Conservation (phyloP, 1,140 invertebrate genomes). For the Pseudobourletiella spinata region DNA sequence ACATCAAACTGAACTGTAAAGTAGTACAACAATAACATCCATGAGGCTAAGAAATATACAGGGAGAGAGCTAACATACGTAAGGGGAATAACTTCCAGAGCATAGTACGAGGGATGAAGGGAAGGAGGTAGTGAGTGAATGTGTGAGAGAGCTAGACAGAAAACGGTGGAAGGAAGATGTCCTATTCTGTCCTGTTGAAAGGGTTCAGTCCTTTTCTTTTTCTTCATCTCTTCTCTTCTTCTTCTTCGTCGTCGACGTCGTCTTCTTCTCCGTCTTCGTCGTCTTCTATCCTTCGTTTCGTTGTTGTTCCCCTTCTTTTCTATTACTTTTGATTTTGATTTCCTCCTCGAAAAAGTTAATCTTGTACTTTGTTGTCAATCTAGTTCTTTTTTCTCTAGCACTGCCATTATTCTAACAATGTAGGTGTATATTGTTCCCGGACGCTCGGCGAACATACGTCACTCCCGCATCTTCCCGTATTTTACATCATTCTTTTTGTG, state of each 20-base stretch:
- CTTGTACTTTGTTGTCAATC: conserved; percentile 27
- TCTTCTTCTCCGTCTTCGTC: too few species aligned
- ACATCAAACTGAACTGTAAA: conserved; percentile 7
- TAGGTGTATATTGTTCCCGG: not conserved
- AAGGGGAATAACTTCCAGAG: too few species aligned
- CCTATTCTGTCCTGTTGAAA: conserved; percentile 2
- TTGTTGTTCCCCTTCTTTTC: conserved; percentile 20
- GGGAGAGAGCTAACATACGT: not conserved
- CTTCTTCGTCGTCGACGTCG: conserved; percentile 9
- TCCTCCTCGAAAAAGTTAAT: conserved; percentile 21
- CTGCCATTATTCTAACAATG: conserved; percentile 3
- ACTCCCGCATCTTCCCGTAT: not conserved
- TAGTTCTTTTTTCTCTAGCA: conserved; percentile 2
- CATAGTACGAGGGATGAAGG: too few species aligned
- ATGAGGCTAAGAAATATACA: not conserved
- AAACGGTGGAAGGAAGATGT: not conserved
- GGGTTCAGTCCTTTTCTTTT: conserved; percentile 5
- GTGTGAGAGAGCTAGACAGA: not conserved
- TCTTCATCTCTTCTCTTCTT: conserved; percentile 5
- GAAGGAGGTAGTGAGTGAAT: not conserved
- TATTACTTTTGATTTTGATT: conserved; percentile 22
- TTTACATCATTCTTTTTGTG: not conserved
- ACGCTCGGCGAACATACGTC: not conserved
- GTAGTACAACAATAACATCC: conserved; percentile 4
- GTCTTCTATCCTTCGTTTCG: conserved; percentile 10